phyloP scores from a whole-genome alignment of 2,797 vertebrate genomes.

The Monodelphis domestica region DNA sequence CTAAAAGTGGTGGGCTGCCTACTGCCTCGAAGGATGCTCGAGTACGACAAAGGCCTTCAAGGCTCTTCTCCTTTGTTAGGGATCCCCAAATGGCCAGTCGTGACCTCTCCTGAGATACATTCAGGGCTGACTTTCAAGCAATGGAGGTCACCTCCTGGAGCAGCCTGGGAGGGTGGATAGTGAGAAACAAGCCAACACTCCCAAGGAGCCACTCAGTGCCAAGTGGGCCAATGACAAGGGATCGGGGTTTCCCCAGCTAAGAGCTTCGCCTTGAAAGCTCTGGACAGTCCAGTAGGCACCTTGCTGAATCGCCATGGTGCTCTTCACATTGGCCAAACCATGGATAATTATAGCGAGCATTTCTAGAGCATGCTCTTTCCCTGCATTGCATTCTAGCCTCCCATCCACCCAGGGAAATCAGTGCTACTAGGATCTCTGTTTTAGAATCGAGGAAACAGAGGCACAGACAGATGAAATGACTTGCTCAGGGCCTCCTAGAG shows the following conservation, averaged over 20 bases:
- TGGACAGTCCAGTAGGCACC: not conserved
- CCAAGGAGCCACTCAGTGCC: not conserved
- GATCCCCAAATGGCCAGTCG: not conserved
- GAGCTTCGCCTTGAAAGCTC: not conserved
- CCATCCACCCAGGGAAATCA: not conserved
- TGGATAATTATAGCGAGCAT: not conserved
- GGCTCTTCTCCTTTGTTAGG: conserved; percentile 17
- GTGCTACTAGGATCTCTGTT: not conserved
- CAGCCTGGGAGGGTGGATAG: not conserved
- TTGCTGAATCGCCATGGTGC: not conserved
- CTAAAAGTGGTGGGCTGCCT: no score
- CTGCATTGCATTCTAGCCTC: not conserved
- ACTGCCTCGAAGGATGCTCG: no score
- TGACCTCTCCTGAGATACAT: not conserved
- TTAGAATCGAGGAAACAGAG: not conserved
- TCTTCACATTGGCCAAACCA: not conserved
- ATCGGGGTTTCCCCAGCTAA: not conserved
- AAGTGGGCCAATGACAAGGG: not conserved
- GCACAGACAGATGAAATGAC: not conserved
- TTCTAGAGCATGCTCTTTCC: not conserved
- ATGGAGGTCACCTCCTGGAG: not conserved
- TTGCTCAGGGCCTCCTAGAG: not conserved
- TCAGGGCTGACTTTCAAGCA: not conserved
- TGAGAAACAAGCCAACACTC: not conserved
- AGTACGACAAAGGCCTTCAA: not conserved